Evolutionary conservation across 2,797 vertebrate species (phyloP).

Genomic region (Melanotaenia pygmaea): DNA sequence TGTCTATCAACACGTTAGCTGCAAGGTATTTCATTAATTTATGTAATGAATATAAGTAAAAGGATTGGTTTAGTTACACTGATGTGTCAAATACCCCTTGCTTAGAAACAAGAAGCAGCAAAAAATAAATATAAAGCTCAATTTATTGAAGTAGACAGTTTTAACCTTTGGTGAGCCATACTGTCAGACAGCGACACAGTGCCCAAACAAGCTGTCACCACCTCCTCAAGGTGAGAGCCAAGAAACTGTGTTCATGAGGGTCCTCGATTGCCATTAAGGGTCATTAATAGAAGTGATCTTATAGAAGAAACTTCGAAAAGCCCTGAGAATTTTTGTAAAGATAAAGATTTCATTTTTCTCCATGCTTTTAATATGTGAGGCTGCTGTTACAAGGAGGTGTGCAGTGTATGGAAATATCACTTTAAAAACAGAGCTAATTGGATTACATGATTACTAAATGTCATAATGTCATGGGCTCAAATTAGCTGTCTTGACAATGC

Average conservation of each 20-base stretch:
- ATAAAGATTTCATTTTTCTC: not conserved
- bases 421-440: too few relatives aligned
- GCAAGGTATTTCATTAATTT: conserved; percentile 11
- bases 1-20: conserved; percentile 18
- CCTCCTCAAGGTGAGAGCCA: conserved; percentile 56
- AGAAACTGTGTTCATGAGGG: conserved; percentile 33
- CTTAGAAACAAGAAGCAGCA: not conserved
- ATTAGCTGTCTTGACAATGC: too few relatives aligned
- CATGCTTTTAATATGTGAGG: not conserved
- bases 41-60: too few relatives aligned
- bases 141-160: conserved; percentile 7
- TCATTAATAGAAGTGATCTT: conserved; percentile 41
- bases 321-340: conserved; percentile 14
- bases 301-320: conserved; percentile 14
- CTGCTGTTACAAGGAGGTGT: not conserved
- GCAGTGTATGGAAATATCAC: too few relatives aligned
- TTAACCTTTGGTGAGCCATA: conserved; percentile 21
- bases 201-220: conserved; percentile 54
- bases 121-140: not conserved
- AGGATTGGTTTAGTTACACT: conserved; percentile 14
- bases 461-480: too few relatives aligned
- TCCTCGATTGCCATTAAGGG: conserved; percentile 43
- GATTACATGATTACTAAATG: too few relatives aligned
- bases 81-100: conserved; percentile 21
- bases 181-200: conserved; percentile 25